Conservation (phyloP, 2,888 invertebrate species). For the Petrolisthes cinctipes region DNA sequence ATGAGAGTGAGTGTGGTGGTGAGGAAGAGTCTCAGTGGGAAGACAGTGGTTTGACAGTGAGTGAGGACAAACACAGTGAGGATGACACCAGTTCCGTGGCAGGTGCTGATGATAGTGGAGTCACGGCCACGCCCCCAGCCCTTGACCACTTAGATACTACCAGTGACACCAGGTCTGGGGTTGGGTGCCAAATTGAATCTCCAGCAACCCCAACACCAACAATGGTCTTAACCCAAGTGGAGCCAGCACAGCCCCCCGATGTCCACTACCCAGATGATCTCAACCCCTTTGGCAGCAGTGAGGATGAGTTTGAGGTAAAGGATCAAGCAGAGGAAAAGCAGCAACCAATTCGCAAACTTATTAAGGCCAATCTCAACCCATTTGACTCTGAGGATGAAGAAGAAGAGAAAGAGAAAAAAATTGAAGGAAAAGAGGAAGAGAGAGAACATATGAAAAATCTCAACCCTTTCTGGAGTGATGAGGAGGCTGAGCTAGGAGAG, state of each 20-base stretch:
- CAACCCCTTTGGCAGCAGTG: constrained; percentile 86
- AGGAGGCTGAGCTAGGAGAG: constrained; percentile 53
- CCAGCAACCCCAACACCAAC: background rate
- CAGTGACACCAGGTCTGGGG: background rate
- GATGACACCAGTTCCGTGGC: background rate
- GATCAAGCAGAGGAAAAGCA: constrained; percentile 17
- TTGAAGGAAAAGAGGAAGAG: background rate
- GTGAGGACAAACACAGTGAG: background rate
- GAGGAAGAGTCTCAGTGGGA: background rate
- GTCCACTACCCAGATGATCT: constrained; percentile 80
- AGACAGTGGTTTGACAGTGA: background rate
- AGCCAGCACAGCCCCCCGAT: background rate
- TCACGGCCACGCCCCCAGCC: background rate
- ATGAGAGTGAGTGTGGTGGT: background rate
- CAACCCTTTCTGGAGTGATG: constrained; percentile 65
- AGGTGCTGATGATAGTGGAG: background rate
- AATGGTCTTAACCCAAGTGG: background rate
- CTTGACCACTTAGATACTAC: background rate
- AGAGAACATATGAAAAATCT: constrained; percentile 40
- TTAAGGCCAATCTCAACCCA: constrained; percentile 75
- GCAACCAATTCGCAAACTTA: constrained; percentile 19
- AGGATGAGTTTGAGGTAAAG: constrained; percentile 66
- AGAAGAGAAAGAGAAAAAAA: constrained; percentile 43
- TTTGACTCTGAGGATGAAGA: constrained; percentile 78
- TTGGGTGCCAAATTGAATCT: background rate